phyloP scores from a whole-genome alignment of 2,797 vertebrate genomes.

The Epinephelus malabaricus region DNA sequence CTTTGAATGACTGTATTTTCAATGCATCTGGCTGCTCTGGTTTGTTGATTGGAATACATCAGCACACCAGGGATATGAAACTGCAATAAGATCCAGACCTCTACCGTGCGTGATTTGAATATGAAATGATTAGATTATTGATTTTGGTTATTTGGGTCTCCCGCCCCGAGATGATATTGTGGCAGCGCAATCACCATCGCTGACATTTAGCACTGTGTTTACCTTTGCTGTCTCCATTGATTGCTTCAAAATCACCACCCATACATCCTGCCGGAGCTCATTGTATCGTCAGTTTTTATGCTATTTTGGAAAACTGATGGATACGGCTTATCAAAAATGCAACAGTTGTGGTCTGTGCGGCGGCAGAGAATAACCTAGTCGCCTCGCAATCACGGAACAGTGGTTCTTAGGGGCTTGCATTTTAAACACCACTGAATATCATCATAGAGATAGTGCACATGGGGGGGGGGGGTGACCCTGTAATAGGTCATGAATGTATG shows the following conservation, averaged over 20 bases:
- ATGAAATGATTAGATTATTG: slow-evolving; percentile 85
- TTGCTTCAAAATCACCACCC: slow-evolving; percentile 77
- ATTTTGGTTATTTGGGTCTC: slow-evolving; percentile 82
- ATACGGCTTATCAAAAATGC: slow-evolving; percentile 80
- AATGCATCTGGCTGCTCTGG: slow-evolving; percentile 59
- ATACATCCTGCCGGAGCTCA: slow-evolving; percentile 70
- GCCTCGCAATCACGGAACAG: slow-evolving; percentile 63
- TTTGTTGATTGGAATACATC: slow-evolving; percentile 79
- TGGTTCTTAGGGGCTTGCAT: slow-evolving; percentile 43
- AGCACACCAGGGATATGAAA: slow-evolving; percentile 75
- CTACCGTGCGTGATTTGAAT: slow-evolving; percentile 80
- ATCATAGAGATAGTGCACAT: slow-evolving; percentile 38
- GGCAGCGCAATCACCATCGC: slow-evolving; percentile 76
- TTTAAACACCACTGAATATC: slow-evolving; percentile 55
- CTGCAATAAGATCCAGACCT: slow-evolving; percentile 82
- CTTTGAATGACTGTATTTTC: slow-evolving; percentile 66
- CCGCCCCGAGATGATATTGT: slow-evolving; percentile 74
- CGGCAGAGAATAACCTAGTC: slow-evolving; percentile 57
- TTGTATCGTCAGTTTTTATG: slow-evolving; percentile 68
- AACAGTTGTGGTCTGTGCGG: slow-evolving; percentile 63
- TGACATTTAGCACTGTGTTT: slow-evolving; percentile 86
- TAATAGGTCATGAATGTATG: slow-evolving; percentile 33
- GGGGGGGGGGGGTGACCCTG: slow-evolving; percentile 2
- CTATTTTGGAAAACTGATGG: slow-evolving; percentile 70
- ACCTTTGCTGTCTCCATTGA: slow-evolving; percentile 81